Evolutionary conservation across 2,797 vertebrate species (phyloP).

Genomic region (Clarias platycephalus): DNA sequence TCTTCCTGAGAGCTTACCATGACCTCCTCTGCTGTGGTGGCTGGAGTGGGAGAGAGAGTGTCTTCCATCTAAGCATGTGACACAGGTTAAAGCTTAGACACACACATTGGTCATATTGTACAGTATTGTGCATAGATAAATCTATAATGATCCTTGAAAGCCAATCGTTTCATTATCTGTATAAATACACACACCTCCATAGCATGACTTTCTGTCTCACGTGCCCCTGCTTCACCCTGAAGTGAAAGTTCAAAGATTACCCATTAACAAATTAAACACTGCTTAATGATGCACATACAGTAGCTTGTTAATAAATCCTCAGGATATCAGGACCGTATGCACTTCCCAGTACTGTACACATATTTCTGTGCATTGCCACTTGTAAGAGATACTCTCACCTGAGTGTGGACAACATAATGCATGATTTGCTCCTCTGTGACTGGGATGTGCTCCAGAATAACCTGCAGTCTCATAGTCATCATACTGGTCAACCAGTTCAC

Average conservation of each 20-base stretch:
- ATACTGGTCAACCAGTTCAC: conserved; percentile 94
- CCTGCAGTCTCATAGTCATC: conserved; percentile 91
- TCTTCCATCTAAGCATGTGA: conserved; percentile 69
- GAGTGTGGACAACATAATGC: conserved; percentile 74
- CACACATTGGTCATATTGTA: not conserved
- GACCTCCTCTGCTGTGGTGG: conserved; percentile 89
- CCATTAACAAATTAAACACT: not conserved
- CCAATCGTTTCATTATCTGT: not conserved
- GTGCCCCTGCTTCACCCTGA: conserved; percentile 50
- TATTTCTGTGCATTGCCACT: not conserved
- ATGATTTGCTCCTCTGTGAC: conserved; percentile 85
- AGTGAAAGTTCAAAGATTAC: not conserved
- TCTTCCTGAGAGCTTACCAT: conserved; percentile 78
- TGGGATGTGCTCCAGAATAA: conserved; percentile 89
- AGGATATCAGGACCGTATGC: not conserved
- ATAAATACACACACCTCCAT: conserved; percentile 58
- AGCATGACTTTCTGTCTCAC: conserved; percentile 48
- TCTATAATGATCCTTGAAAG: not conserved
- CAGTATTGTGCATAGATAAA: not conserved
- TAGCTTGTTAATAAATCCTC: not conserved
- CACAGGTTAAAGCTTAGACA: not conserved
- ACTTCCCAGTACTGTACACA: not conserved
- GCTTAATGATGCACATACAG: not conserved
- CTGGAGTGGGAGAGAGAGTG: conserved; percentile 81
- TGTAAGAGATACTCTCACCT: conserved; percentile 50